Base-by-base conservation (phyloP, 2,888 invertebrate genomes). In the Acleris sparsana region DNA sequence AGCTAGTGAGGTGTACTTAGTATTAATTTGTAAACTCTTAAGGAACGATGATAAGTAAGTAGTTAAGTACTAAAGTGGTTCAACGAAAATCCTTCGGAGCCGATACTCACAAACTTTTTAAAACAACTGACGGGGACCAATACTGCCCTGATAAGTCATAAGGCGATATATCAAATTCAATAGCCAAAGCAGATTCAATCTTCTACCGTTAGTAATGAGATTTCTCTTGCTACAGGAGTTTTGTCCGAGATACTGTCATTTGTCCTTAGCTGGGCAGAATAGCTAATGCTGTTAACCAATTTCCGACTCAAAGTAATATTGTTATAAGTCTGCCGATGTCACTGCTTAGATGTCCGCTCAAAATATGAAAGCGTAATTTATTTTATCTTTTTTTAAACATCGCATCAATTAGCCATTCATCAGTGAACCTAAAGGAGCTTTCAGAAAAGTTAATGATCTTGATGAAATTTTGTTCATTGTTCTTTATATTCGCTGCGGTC, bases 111-210 rank as follows among this genome's bases (percentile, higher is more conserved):
- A 1, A 64, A 60, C 53, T 60, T 59, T 64, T 53, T 22, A 64
- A 64, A 64, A 48, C 53, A 64, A 59, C 53, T 48, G 59, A 59
- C 64, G 25, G n/a, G 25, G 58, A 53, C 59, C 64, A 64, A 59
- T 64, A 53, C 3, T 9, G 9, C 0, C 2, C 9, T 33, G 9
- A 33, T 33, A 9, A 33, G 33, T 1, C 33, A 9, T 25, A 33
- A 33, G 33, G 7, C 1, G 25, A 29, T 29, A 29, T 9, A 0
- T 1, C 9, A 9, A 33, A 33, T 33, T 33, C 33, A 33, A 33
- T 9, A 33, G 9, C 33, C 33, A 33, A 33, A 33, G 9, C 33
- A 7, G 1, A 33, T 33, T 33, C 33, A 33, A 33, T 33, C 33
- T 9, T 33, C 2, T 9, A 1, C 9, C 33, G 33, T 9, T 33